Percentiles rank a stretch among this genome's conserved stretches.
phyloP scores from a whole-genome alignment of 2,113 vertebrate species.

The Tonatia bakeri region DNA sequence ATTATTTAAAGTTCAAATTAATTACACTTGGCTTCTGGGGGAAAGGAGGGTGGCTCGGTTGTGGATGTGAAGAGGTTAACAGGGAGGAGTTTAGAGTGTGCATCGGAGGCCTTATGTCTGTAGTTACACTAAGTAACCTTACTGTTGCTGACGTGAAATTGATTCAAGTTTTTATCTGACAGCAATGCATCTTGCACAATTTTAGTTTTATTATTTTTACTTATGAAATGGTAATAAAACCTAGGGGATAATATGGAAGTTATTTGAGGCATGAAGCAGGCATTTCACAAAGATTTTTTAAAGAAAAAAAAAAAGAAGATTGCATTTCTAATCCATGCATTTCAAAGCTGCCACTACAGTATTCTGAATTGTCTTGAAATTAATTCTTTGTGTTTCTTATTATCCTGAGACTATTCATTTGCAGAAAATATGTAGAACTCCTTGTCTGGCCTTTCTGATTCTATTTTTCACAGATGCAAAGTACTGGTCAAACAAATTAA shows the following conservation, averaged over 20 bases:
- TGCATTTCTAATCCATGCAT: slow-evolving; percentile 46
- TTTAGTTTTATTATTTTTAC: slow-evolving; percentile 66
- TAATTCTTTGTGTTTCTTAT: slow-evolving; percentile 82
- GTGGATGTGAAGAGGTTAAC: neutral
- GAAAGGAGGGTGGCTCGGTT: neutral
- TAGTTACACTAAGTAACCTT: neutral
- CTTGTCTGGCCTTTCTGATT: slow-evolving; percentile 84
- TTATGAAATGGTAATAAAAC: slow-evolving; percentile 48
- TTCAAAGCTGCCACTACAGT: slow-evolving; percentile 46
- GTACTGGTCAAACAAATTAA: slow-evolving; percentile 95
- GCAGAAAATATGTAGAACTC: slow-evolving; percentile 84
- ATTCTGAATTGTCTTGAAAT: slow-evolving; percentile 76
- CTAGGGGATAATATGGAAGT: slow-evolving; percentile 37
- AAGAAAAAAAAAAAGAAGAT: slow-evolving; percentile 15
- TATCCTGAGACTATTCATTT: slow-evolving; percentile 83
- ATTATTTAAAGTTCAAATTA: slow-evolving; percentile 43
- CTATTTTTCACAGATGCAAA: slow-evolving; percentile 87
- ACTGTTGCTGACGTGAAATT: neutral
- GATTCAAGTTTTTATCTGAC: slow-evolving; percentile 13
- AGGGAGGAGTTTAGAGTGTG: neutral
- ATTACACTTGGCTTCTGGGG: neutral
- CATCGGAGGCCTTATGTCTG: neutral
- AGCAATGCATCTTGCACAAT: slow-evolving; percentile 19
- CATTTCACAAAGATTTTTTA: slow-evolving; percentile 54
- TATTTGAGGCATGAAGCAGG: slow-evolving; percentile 52